Base-by-base conservation (phyloP, 2,888 invertebrate genomes). In the Parnassius mnemosyne region DNA sequence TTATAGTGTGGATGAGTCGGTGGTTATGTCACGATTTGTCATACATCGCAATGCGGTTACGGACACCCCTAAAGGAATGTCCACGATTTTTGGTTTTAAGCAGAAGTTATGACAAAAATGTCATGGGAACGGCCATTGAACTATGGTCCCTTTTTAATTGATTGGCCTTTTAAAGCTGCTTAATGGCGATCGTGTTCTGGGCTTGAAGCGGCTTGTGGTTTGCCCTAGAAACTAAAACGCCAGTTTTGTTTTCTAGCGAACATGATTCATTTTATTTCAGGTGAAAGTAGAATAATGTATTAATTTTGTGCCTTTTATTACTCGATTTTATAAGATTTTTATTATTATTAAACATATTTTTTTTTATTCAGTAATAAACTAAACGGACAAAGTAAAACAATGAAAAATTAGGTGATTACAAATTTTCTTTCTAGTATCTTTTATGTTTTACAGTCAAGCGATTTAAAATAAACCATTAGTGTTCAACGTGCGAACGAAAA, bases 21-120 rank as follows among this genome's bases (percentile, higher is more conserved):
- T 78, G 89, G 89, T 89, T 89, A 88, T 90, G 90, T 90, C 89
- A 87, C 87, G 85, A 89, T 89, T 89, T 89, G 89, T 90, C 87
- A 88, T 87, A 89, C 85, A 87, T 78, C 80, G 79, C 81, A 79
- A 80, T 87, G 88, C 78, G 89, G 88, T 89, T 85, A 81, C 75
- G 74, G 74, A 73, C 71, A 71, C 69, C 74, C 74, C 73, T 72
- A 75, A 66, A 66, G 76, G 75, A 76, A 83, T 77, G 71, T 70
- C 71, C 71, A 71, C 73, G 74, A 74, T 74, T 75, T 34, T 53
- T 73, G 74, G 73, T 73, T 75, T 51, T 77, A 81, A 83, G 82
- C 84, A 83, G 83, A 77, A 87, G 87, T 83, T 88, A 88, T 88
- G 87, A 83, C 79, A 86, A 86, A 84, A 85, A 87, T 87, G 82